Conservation (phyloP, 2,888 invertebrate species). For the Phyllotreta cruciferae region DNA sequence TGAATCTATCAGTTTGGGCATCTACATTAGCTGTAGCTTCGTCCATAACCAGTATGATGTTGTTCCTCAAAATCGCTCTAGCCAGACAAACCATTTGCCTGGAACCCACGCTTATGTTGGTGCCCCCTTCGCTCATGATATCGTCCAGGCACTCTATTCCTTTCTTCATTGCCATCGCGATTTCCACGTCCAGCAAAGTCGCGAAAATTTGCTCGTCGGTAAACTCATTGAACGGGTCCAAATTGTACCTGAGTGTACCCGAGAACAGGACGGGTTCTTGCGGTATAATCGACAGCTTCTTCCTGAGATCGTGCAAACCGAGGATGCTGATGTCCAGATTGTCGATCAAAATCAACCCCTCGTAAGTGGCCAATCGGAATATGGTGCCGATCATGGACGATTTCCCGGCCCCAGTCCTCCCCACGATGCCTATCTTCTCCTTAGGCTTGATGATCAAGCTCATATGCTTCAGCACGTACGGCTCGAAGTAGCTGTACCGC, state of each 20-base stretch:
- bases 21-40: constrained; percentile 68
- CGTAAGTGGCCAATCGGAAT: constrained; percentile 65
- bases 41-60: constrained; percentile 72
- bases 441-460: constrained; percentile 60
- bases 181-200: constrained; percentile 59
- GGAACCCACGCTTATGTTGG: constrained; percentile 82
- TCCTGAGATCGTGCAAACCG: constrained; percentile 65
- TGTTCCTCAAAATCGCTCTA: constrained; percentile 76
- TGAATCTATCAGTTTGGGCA: constrained; percentile 66
- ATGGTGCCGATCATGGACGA: constrained; percentile 64
- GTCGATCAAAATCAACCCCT: constrained; percentile 65
- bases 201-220: constrained; percentile 49
- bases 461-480: constrained; percentile 69
- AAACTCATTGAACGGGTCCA: constrained; percentile 70
- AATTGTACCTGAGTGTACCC: constrained; percentile 69
- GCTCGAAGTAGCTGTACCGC: constrained; percentile 68
- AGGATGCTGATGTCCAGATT: constrained; percentile 59
- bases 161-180: constrained; percentile 59
- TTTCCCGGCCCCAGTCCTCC: constrained; percentile 68
- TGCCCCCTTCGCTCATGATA: constrained; percentile 74
- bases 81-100: constrained; percentile 82
- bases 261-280: constrained; percentile 72
- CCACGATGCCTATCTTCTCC: constrained; percentile 67
- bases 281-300: background rate
- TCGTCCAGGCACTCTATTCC: constrained; percentile 64